phyloP scores from a whole-genome alignment of 2,797 vertebrate species.

The Eupleurogrammus muticus region DNA sequence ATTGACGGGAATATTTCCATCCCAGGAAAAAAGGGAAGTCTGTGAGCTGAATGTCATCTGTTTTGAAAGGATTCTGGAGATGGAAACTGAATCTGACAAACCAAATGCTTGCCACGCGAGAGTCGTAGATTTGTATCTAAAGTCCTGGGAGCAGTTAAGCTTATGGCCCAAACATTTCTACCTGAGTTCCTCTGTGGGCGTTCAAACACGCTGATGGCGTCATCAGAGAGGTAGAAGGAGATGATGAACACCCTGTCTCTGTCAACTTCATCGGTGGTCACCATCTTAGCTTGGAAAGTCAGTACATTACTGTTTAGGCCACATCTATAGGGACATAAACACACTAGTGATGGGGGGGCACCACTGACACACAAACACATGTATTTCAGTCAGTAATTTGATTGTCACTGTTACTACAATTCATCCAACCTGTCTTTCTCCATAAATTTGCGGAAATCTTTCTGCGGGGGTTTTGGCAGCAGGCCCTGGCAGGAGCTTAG shows the following conservation, averaged over 20 bases:
- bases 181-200: constrained; percentile 87
- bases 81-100: constrained; percentile 34
- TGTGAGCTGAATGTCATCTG: constrained; percentile 5
- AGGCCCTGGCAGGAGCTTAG: constrained; percentile 87
- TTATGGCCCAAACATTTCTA: constrained; percentile 56
- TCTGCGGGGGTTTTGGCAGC: constrained; percentile 81
- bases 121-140: constrained; percentile 35
- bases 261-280: constrained; percentile 78
- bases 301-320: constrained; percentile 87
- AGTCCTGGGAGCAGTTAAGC: neutral
- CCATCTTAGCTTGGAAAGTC: constrained; percentile 85
- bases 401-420: constrained; percentile 21
- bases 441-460: constrained; percentile 87
- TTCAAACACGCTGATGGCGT: constrained; percentile 90
- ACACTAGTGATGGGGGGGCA: neutral
- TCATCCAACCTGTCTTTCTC: constrained; percentile 90
- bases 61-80: constrained; percentile 27
- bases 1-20: constrained; percentile 17
- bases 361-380: constrained; percentile 4
- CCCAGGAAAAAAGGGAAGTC: constrained; percentile 11
- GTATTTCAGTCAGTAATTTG: constrained; percentile 16
- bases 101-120: constrained; percentile 24
- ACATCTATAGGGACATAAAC: constrained; percentile 65
- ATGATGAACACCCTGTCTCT: constrained; percentile 85
- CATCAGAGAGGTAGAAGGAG: constrained; percentile 89